Conservation (phyloP, 2,888 invertebrate species). For the Empis stercorea region DNA sequence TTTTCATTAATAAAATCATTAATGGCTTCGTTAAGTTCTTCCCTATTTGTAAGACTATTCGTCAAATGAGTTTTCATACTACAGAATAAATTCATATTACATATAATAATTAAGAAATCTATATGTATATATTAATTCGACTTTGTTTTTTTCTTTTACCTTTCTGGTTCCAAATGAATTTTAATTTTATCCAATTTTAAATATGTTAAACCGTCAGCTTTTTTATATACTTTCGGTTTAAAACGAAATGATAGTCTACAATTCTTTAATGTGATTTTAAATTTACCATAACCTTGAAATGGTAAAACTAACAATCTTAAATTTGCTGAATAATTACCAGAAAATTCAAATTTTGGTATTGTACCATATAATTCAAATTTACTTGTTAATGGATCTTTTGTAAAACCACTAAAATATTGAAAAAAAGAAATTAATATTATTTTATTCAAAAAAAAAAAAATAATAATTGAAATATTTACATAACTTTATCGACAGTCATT, state of each 20-base stretch:
- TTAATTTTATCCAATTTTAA: conserved; percentile 4
- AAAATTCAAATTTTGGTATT: conserved; percentile 3
- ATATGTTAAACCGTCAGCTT: conserved; percentile 6
- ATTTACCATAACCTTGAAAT: conserved; percentile 18
- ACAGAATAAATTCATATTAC: too few species aligned
- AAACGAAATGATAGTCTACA: conserved; percentile 9
- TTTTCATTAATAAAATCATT: conserved; percentile 11
- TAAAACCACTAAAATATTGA: conserved; percentile 7
- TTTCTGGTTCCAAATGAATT: neutral
- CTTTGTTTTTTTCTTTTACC: too few species aligned
- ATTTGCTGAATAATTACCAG: conserved; percentile 17
- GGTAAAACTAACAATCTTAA: conserved; percentile 23
- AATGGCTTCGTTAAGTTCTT: conserved; percentile 8
- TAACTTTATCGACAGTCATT: conserved; percentile 6
- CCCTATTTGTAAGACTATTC: too few species aligned
- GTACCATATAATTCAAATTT: conserved; percentile 8
- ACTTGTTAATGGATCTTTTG: conserved; percentile 2
- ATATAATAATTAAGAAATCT: too few species aligned
- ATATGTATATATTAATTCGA: too few species aligned
- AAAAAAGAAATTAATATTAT: too few species aligned
- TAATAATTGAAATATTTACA: conserved; percentile 7
- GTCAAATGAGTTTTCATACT: too few species aligned
- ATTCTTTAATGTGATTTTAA: conserved; percentile 8
- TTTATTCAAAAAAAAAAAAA: neutral
- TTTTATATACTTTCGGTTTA: conserved; percentile 4